Base-by-base conservation (phyloP, 2,888 invertebrate genomes). In the Liopterus haemorrhoidalis region DNA sequence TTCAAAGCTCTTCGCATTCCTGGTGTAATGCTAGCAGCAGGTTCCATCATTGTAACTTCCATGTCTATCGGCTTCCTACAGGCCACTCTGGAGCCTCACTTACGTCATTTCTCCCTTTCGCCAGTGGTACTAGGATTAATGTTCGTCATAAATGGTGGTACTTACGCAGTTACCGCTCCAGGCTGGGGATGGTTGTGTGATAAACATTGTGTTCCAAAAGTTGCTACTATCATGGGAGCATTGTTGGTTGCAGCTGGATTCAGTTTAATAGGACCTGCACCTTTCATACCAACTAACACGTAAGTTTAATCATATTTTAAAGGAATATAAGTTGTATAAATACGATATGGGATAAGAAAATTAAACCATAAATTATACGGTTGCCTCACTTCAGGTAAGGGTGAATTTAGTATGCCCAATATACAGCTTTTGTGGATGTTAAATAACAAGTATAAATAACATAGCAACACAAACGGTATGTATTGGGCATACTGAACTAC, bases 21-120 rank as follows among this genome's bases (percentile, higher is more conserved):
- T n/a, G 82, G 84, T 15, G 81, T 88, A 2, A 60, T 82, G 25
- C 63, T 88, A 27, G 75, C 85, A 1, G 75, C 83, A 28, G 68
- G 76, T 46, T 84, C 83, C 58, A 85, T 87, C 57, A 76, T 85
- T 49, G 80, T 76, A 0, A 86, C 86, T 0, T 85, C 86, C 50
- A 79, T 84, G 73, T 86, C 86, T 54, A 86, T 89, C 38, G 88
- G 89, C 14, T 94, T 91, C 66, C 71, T 93, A 15, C 86, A 89
- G 62, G 91, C 93, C 0, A 92, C 92, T 0, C 70, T 94, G 15
- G 89, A 92, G 56, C 88, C 87, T 0, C 93, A 93, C 70, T 71
- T 94, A n/a, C 65, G 85, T 51, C 69, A 79, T 73, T 86, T 86
- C 60, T 55, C 75, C 2, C 70, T 88, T 48, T 75, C 81, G 0